Conservation (phyloP, 2,888 invertebrate genomes). For the Ligdia adustata region DNA sequence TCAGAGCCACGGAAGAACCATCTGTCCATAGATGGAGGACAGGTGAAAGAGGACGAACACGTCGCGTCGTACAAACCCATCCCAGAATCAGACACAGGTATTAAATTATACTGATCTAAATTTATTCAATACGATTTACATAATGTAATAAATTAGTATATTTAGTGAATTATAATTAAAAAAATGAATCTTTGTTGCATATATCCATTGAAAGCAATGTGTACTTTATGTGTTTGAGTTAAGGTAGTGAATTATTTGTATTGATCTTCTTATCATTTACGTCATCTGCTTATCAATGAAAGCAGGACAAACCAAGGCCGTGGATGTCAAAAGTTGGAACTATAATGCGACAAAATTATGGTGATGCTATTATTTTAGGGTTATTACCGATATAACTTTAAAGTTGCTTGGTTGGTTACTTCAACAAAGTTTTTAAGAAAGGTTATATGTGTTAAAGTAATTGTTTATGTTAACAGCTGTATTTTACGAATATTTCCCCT, state of each 20-base stretch:
- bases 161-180: no score
- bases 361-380: no score
- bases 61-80: constrained; percentile 61
- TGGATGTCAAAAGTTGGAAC: constrained; percentile 48
- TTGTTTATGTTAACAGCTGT: no score
- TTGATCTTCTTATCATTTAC: constrained; percentile 23
- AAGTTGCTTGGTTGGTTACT: no score
- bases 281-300: constrained; percentile 32
- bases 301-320: constrained; percentile 30
- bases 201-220: no score
- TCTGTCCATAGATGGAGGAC: constrained; percentile 73
- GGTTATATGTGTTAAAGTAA: no score
- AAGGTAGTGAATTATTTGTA: constrained; percentile 1
- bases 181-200: no score
- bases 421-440: no score
- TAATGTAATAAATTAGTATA: no score
- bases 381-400: no score
- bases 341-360: constrained; percentile 39
- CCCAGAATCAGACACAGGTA: constrained; percentile 84
- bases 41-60: constrained; percentile 78
- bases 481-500: no score
- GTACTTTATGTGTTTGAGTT: background rate
- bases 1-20: constrained; percentile 73
- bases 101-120: background rate
- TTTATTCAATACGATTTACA: no score